phyloP scores from a whole-genome alignment of 2,888 invertebrate species.

The Julus scanicus region DNA sequence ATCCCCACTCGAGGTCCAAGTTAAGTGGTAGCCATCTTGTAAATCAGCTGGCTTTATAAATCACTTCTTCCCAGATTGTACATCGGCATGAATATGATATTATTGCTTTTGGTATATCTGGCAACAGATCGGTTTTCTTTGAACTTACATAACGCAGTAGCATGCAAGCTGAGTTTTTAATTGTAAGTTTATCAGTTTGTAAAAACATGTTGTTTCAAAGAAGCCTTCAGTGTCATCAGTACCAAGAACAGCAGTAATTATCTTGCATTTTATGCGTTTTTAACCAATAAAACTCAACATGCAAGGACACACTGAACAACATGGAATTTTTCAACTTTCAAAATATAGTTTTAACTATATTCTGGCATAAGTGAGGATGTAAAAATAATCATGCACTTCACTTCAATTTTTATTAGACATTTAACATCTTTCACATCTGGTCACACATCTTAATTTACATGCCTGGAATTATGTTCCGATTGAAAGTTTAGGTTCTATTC shows the following conservation, averaged over 20 bases:
- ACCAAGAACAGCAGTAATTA: background rate
- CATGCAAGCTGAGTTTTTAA: too few species aligned
- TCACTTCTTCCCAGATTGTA: background rate
- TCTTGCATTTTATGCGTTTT: background rate
- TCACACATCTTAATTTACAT: too few species aligned
- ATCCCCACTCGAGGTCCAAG: background rate
- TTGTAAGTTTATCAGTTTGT: background rate
- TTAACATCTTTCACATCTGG: too few species aligned
- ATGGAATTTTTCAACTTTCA: too few species aligned
- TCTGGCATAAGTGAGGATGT: too few species aligned
- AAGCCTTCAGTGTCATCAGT: background rate
- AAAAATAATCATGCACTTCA: too few species aligned
- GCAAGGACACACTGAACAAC: background rate
- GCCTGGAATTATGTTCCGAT: too few species aligned
- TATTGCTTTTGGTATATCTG: background rate
- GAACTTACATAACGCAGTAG: too few species aligned
- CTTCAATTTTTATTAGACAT: too few species aligned
- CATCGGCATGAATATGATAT: background rate
- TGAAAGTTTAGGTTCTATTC: too few species aligned
- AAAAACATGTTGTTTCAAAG: background rate
- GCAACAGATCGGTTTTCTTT: too few species aligned
- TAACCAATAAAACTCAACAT: background rate
- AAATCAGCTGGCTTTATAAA: background rate
- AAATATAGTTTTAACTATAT: too few species aligned
- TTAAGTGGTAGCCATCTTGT: background rate